phyloP scores from a whole-genome alignment of 2,113 vertebrate species.

The Corythoichthys intestinalis region DNA sequence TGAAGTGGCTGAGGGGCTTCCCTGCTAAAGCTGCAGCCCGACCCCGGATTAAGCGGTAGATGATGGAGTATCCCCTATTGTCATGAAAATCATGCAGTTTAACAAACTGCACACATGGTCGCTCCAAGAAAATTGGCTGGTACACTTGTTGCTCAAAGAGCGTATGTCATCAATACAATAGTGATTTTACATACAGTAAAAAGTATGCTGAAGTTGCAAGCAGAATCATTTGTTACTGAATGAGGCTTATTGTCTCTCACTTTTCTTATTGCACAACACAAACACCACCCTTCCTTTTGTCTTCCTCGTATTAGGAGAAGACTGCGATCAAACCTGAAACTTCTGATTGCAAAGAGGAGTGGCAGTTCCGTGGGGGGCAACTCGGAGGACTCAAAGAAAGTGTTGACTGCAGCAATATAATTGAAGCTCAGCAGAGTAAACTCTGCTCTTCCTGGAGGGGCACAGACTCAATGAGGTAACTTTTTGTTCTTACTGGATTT shows the following conservation, averaged over 20 bases:
- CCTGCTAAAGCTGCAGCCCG: no score
- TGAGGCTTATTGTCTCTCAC: not conserved
- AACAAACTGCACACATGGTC: no score
- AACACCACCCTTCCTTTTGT: not conserved
- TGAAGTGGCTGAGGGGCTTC: no score
- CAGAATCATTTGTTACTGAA: no score
- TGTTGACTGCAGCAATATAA: slow-evolving; percentile 31
- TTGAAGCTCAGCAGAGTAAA: slow-evolving; percentile 26
- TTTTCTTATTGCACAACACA: not conserved
- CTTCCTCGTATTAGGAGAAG: slow-evolving; percentile 8
- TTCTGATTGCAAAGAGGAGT: slow-evolving; percentile 26
- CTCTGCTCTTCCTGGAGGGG: slow-evolving; percentile 33
- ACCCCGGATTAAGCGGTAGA: no score
- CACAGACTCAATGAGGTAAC: slow-evolving; percentile 57
- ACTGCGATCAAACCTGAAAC: slow-evolving; percentile 4
- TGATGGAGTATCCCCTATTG: no score
- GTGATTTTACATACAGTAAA: no score
- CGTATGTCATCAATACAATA: no score
- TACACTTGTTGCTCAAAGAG: no score
- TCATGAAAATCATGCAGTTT: no score
- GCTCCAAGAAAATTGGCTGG: no score
- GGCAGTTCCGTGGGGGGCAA: slow-evolving; percentile 14
- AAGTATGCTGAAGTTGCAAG: no score
- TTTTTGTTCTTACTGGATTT: slow-evolving; percentile 47
- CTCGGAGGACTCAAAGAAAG: slow-evolving; percentile 26